These are phyloP conservation scores for Acronicta psi DNA, from an alignment of 2,888 invertebrate species.

Conservation along the genomic window DNA sequence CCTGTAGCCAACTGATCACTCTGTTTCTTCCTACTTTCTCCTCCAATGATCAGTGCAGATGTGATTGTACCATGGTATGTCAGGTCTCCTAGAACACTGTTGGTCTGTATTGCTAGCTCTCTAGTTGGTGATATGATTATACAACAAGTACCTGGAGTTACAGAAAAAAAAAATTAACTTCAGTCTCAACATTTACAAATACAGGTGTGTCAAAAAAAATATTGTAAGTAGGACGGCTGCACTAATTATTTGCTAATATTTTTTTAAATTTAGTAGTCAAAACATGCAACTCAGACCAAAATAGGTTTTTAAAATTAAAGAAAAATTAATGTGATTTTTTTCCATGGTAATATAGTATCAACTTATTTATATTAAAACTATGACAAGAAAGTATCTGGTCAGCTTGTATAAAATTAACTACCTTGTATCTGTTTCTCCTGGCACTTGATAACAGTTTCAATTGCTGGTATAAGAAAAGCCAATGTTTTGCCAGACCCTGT, in stretches of 20 bases:
- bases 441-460: conserved; percentile 95
- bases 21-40: conserved; percentile 95
- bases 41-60: conserved; percentile 97
- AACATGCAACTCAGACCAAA: too few species aligned
- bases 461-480: conserved; percentile 97
- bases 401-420: conserved; percentile 39
- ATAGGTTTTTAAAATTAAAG: too few species aligned
- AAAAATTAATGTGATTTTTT: too few species aligned
- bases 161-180: not conserved
- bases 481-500: conserved; percentile 99
- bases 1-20: conserved; percentile 95
- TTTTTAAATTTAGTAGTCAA: too few species aligned
- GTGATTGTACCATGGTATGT: conserved; percentile 93
- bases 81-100: conserved; percentile 96
- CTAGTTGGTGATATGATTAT: conserved; percentile 98
- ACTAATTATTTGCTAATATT: too few species aligned
- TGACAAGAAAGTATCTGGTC: too few species aligned
- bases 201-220: too few species aligned
- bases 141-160: conserved; percentile 92
- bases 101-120: conserved; percentile 98
- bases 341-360: too few species aligned
- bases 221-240: too few species aligned
- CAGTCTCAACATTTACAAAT: too few species aligned
- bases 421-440: conserved; percentile 58
- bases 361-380: too few species aligned